Base-by-base conservation (phyloP, 2,888 invertebrate species). In the Synanthedon andrenaeformis region DNA sequence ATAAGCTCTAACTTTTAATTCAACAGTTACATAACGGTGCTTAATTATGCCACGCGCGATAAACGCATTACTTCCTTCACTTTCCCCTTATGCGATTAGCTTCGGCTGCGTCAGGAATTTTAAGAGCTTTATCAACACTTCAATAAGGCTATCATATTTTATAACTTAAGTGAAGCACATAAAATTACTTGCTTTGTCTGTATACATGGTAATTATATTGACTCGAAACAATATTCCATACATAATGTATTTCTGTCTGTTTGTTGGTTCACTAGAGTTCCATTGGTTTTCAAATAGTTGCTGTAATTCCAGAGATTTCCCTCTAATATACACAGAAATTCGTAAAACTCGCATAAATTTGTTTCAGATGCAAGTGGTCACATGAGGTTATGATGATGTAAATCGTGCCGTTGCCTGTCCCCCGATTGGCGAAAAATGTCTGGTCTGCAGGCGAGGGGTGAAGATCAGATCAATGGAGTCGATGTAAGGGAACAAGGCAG, bases 401-500 rank as follows among this genome's bases (percentile, higher is more conserved):
- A 69, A 61, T 67, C 58, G 66, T 63, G 62, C 63, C 63, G 62
- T 59, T 62, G 65, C 59, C 59, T 58, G 61, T 61, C 66, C 54
- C 56, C 64, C 57, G 64, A 72, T 76, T 77, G 76, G 76, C 66
- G 66, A 69, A 82, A 74, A 60, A 88, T 88, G 88, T 88, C 88
- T 55, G 88, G 88, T 23, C 67, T 88, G 69, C 86, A 81, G 65
- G 70, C 79, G 57, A 77, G 81, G 63, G 72, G 63, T 51, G 87
- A 86, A 54, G 87, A 85, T 53, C 67, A 72, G 57, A 80, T 87
- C 64, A 86, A 85, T 63, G 86, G 87, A 51, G 83, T 87, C 53
- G 87, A 87, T 60, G 87, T 87, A 50, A 69, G 87, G 61, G 87
- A 87, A 62, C 85, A 86, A 60, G 87, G 87, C 55, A 87, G 76